These are phyloP conservation scores for Polyommatus icarus DNA, from an alignment of 2,888 invertebrate genomes.

Conservation along the genomic window DNA sequence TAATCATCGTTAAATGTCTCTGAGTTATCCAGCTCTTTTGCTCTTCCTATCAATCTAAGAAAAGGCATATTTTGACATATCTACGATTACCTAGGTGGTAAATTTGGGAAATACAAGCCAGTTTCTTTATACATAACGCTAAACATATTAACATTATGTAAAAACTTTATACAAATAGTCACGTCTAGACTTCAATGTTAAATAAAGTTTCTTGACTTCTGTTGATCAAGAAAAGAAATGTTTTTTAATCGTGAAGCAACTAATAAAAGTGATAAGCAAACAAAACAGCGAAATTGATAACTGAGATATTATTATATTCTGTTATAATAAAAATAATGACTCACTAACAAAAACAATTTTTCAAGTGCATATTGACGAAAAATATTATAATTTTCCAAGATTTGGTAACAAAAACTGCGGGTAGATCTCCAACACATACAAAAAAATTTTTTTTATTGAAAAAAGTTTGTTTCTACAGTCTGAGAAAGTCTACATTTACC, in stretches of 20 bases:
- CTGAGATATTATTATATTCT: background rate
- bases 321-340: background rate
- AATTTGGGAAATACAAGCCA: background rate
- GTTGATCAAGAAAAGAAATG: background rate
- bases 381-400: background rate
- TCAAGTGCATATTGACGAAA: background rate
- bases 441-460: background rate
- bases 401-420: background rate
- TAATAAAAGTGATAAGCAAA: constrained; percentile 10
- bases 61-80: background rate
- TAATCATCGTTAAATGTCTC: too few species aligned
- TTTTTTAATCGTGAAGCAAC: background rate
- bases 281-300: constrained; percentile 18
- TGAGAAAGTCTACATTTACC: too few species aligned
- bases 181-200: background rate
- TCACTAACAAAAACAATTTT: constrained; percentile 5
- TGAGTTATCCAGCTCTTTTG: too few species aligned
- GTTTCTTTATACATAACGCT: too few species aligned
- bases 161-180: background rate
- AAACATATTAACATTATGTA: too few species aligned
- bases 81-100: background rate
- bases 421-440: background rate
- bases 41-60: background rate
- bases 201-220: background rate
- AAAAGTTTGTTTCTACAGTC: background rate